Percentiles rank a stretch among this genome's conserved stretches.
These are phyloP conservation scores for Tigriopus japonicus DNA, from an alignment of 1,140 invertebrate genomes.

Conservation along the genomic window DNA sequence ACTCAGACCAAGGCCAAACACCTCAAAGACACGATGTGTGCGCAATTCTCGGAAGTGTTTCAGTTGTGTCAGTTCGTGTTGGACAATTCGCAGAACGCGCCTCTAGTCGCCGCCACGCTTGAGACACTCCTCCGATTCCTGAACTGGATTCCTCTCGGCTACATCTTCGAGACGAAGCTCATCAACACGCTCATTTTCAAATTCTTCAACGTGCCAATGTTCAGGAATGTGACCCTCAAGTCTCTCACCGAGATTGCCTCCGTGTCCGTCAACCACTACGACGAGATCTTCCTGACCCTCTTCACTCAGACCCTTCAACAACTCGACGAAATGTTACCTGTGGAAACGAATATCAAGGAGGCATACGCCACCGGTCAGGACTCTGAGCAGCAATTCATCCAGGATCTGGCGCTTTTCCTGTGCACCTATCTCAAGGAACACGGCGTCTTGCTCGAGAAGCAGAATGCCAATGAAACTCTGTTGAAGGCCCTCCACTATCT, in stretches of 20 bases:
- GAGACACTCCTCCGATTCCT: slow-evolving; percentile 91
- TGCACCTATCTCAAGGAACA: slow-evolving; percentile 95
- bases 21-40: slow-evolving; percentile 99
- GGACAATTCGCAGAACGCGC: slow-evolving; percentile 91
- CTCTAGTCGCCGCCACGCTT: slow-evolving; percentile 76
- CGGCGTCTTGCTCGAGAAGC: slow-evolving; percentile 63
- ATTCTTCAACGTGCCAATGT: slow-evolving; percentile 92
- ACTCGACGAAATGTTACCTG: slow-evolving; percentile 69
- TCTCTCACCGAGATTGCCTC: slow-evolving; percentile 95
- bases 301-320: slow-evolving; percentile 79
- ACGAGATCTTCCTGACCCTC: slow-evolving; percentile 70
- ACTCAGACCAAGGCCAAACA: slow-evolving; percentile 98
- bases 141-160: slow-evolving; percentile 98
- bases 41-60: slow-evolving; percentile 95
- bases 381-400: slow-evolving; percentile 97
- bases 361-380: slow-evolving; percentile 81
- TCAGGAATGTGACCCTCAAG: slow-evolving; percentile 93
- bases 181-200: slow-evolving; percentile 87
- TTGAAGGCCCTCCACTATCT: slow-evolving; percentile 67
- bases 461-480: slow-evolving; percentile 45
- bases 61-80: slow-evolving; percentile 92
- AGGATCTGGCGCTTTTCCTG: slow-evolving; percentile 91
- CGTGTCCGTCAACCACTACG: slow-evolving; percentile 62
- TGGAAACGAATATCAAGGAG: slow-evolving; percentile 73
- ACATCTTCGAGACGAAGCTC: slow-evolving; percentile 97